A percentile compares a stretch with the other conserved stretches of the same genome.
phyloP scores from a whole-genome alignment of 2,888 invertebrate genomes.

The Osmoderma eremita region DNA sequence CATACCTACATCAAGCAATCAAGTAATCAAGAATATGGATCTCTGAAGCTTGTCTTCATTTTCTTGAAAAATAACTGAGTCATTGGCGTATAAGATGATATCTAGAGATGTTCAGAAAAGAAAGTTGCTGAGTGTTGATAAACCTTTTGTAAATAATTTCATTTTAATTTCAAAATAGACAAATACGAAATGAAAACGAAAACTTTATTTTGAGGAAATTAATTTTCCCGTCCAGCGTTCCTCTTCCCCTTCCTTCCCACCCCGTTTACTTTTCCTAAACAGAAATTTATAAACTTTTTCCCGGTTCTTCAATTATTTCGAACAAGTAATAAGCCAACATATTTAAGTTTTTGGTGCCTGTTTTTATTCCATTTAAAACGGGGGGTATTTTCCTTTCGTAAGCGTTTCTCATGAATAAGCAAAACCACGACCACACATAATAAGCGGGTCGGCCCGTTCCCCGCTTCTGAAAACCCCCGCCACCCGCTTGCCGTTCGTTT shows the following conservation, averaged over 20 bases:
- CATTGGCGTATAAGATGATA: too few species aligned
- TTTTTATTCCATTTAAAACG: constrained; percentile 61
- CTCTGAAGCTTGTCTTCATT: too few species aligned
- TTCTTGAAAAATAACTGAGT: too few species aligned
- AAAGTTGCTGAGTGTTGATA: too few species aligned
- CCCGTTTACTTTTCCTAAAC: background rate
- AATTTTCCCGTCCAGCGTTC: background rate
- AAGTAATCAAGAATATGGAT: too few species aligned
- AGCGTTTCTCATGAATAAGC: constrained; percentile 63
- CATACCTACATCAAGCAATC: too few species aligned
- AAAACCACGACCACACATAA: constrained; percentile 54
- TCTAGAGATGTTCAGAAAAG: too few species aligned
- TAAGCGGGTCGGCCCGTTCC: constrained; percentile 16
- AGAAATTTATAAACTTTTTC: constrained; percentile 45
- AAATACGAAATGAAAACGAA: too few species aligned
- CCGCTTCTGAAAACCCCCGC: constrained; percentile 46
- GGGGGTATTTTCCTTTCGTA: constrained; percentile 61
- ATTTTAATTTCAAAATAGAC: too few species aligned
- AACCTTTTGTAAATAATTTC: too few species aligned
- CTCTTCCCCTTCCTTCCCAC: constrained; percentile 12
- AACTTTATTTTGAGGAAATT: too few species aligned
- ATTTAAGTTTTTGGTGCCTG: constrained; percentile 58
- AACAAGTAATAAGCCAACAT: constrained; percentile 61
- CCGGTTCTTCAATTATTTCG: constrained; percentile 54
- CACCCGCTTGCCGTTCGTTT: constrained; percentile 48